A percentile compares a stretch with the other conserved stretches of the same genome.
Conservation (phyloP, 92 coral and sea anemone species). For the Chrysogorgia sp. region DNA sequence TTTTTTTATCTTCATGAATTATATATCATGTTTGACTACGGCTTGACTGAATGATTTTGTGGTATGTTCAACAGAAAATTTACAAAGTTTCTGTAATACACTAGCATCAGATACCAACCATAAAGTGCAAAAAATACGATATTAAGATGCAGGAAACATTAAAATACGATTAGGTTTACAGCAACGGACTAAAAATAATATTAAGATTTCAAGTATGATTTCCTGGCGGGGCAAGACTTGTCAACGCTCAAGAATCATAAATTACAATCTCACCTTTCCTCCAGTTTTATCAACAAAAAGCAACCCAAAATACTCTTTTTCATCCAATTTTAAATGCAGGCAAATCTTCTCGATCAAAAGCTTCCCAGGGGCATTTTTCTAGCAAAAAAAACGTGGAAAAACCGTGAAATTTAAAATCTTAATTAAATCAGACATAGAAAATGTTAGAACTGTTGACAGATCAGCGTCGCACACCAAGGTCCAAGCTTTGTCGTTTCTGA, state of each 20-base stretch:
- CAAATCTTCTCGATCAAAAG: constrained; percentile 82
- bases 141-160: no score
- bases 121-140: no score
- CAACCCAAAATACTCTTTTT: constrained; percentile 92
- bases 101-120: background rate
- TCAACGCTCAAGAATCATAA: background rate
- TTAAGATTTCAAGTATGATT: no score
- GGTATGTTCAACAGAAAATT: background rate
- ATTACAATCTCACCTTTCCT: constrained; percentile 68
- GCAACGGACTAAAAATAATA: no score
- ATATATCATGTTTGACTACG: background rate
- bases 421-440: no score
- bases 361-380: constrained; percentile 96
- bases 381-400: constrained; percentile 30
- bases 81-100: background rate
- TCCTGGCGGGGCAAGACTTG: no score
- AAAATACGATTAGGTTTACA: no score
- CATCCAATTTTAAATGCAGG: constrained; percentile 80
- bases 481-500: no score
- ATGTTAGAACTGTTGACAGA: no score
- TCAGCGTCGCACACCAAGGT: no score
- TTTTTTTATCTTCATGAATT: constrained; percentile 7
- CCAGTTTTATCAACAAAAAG: constrained; percentile 79
- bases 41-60: no score
- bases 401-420: background rate